Evolutionary conservation across 2,113 vertebrate genomes (phyloP).

Genomic region (Anguilla japonica): DNA sequence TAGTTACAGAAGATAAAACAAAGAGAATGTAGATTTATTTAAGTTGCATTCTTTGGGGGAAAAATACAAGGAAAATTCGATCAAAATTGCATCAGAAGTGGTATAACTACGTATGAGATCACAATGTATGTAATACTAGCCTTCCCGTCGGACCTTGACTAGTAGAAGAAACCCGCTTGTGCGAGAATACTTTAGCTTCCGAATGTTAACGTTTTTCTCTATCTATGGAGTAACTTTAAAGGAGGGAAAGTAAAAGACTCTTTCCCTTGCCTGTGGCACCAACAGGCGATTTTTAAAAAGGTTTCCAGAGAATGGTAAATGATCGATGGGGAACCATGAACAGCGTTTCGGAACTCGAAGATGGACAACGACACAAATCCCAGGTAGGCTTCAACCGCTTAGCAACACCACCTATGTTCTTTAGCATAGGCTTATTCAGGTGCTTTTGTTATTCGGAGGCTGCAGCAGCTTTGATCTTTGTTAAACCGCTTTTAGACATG

Average conservation of each 20-base stretch:
- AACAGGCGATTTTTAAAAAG: constrained; percentile 52
- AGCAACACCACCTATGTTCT: neutral
- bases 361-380: constrained; percentile 76
- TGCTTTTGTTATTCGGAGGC: neutral
- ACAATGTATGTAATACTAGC: constrained; percentile 37
- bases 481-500: neutral
- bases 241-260: constrained; percentile 45
- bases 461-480: neutral
- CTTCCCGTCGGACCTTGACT: constrained; percentile 25
- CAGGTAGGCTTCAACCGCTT: constrained; percentile 61
- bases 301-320: constrained; percentile 73
- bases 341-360: constrained; percentile 79
- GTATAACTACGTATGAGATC: constrained; percentile 48
- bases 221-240: constrained; percentile 58
- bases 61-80: constrained; percentile 34
- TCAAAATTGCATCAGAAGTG: constrained; percentile 1
- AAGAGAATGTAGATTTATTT: neutral
- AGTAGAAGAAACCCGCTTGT: constrained; percentile 46
- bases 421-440: neutral
- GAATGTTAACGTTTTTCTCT: constrained; percentile 9
- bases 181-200: constrained; percentile 36
- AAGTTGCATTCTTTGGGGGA: constrained; percentile 27
- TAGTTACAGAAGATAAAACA: neutral
- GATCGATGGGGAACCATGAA: constrained; percentile 78
- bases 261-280: constrained; percentile 46